Evolutionary conservation across 2,113 vertebrate species (phyloP), one percentile per base, ranked within the genome.

Genomic region (Bubo bubo): DNA sequence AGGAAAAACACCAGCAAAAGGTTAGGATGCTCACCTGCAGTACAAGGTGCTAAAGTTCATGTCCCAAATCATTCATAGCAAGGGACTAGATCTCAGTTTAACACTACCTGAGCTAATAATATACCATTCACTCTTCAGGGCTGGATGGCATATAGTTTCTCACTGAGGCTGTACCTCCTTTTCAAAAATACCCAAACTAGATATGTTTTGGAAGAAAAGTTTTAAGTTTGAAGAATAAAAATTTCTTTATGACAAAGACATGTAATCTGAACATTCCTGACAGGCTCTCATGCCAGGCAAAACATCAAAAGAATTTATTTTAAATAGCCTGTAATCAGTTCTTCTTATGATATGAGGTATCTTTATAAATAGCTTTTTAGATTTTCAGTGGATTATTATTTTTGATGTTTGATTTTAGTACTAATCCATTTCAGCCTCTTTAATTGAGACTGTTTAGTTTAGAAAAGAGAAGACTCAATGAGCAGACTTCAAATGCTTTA

Each of bases 351-450:
- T 35, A 89, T 24, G 14, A 86, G 17, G 66, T 72, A 73, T 17
- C 23, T 93, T 91, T 71, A 80, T 89, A 88, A 92, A 86, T 63
- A 55, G 19, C 15, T 77, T 81, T 91, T 39, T 59, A 84, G 26
- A 30, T 62, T 95, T 81, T 66, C 60, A 86, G 37, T 24, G 47
- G 50, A 81, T 93, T 95, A 86, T 80, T 91, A 80, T 71, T 93
- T 92, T 87, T 94, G 83, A 63, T 1, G 1, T 52, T 74, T 86
- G 74, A 60, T 86, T 95, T 91, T 68, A 79, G 19, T 45, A 76
- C 21, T 90, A 91, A 91, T 85, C 77, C 88, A 76, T 91, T 95
- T 94, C 39, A 88, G 43, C 17, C 37, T 87, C 43, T 53, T 90
- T 68, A 81, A 79, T 52, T 75, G 62, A 45, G 43, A 79, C 11